Percentiles rank a stretch among this genome's conserved stretches.
Conservation (phyloP, 2,888 invertebrate species). For the Rhamnusium bicolor region DNA sequence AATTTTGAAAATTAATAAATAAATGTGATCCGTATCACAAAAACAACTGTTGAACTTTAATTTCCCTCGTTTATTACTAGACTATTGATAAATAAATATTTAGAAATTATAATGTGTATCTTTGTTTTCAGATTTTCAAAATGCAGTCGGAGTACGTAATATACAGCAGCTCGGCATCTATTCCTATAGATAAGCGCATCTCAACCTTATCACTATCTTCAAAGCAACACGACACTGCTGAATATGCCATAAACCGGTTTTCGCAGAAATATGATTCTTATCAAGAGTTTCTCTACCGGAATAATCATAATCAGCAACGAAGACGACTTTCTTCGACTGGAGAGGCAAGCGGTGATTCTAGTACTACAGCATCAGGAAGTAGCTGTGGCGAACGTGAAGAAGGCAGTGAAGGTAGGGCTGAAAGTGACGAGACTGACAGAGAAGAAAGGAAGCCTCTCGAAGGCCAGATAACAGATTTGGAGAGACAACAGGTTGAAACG, state of each 20-base stretch:
- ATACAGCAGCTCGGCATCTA: slow-evolving; percentile 61
- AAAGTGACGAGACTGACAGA: slow-evolving; percentile 70
- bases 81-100: too few relatives aligned
- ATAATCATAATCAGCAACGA: slow-evolving; percentile 48
- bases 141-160: slow-evolving; percentile 45
- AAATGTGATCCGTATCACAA: too few relatives aligned
- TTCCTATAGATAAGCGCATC: slow-evolving; percentile 62
- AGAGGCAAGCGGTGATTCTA: slow-evolving; percentile 72
- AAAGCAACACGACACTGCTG: slow-evolving; percentile 58
- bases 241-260: slow-evolving; percentile 62
- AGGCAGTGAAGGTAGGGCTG: slow-evolving; percentile 74
- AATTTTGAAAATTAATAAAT: too few relatives aligned
- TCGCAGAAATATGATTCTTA: slow-evolving; percentile 68
- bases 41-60: too few relatives aligned
- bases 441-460: slow-evolving; percentile 68
- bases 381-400: slow-evolving; percentile 72
- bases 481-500: slow-evolving; percentile 81
- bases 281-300: slow-evolving; percentile 63
- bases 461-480: slow-evolving; percentile 76
- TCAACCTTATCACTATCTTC: slow-evolving; percentile 63
- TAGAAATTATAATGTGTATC: background rate
- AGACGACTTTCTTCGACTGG: slow-evolving; percentile 75
- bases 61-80: too few relatives aligned
- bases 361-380: slow-evolving; percentile 72
- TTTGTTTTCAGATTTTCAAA: slow-evolving; percentile 26